Base-by-base conservation (phyloP, 2,797 vertebrate genomes). In the Gephyroberyx darwinii region DNA sequence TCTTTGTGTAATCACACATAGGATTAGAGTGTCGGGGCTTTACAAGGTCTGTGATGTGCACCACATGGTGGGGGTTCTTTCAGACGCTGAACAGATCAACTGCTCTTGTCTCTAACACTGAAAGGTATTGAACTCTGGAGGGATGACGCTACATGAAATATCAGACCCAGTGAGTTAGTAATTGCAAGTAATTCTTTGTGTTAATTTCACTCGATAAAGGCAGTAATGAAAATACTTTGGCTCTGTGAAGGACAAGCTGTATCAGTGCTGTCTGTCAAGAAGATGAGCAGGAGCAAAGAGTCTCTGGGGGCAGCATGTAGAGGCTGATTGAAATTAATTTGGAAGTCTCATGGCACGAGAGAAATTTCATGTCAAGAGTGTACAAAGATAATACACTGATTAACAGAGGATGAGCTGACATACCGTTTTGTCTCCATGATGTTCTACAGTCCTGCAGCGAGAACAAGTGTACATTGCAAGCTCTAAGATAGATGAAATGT, bases 241-340 rank as follows among this genome's bases (percentile, higher is more conserved):
- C 62, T 47, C 56, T 30, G 39, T 37, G 39, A 65, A 48, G 51
- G 71, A 58, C 8, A 17, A 61, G 63, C 47, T 5, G 47, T 48
- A 48, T n/a, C 16, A 48, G 47, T 5, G 22, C 33, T 13, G 45
- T 65, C 74, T n/a, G 56, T 71, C 68, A 35, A 37, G 30, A 19
- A 45, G 65, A 81, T 60, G 71, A 26, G 65, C 50, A 17, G 74
- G 53, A 4, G 64, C 50, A 12, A 47, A 22, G 63, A 26, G 48
- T 57, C 61, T 51, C n/a, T 53, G 43, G 79, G 71, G 57, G 63
- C 47, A 20, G 69, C 9, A 2, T 37, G 63, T 82, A 66, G 50
- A 35, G 50, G 74, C 45, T 80, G 78, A 86, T 63, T 75, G 63
- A 80, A 81, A 81, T 79, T 71, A 65, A 86, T 77, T 58, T 71